Evolutionary conservation across 1,140 invertebrate species (phyloP).

Genomic region (Sinella curviseta): DNA sequence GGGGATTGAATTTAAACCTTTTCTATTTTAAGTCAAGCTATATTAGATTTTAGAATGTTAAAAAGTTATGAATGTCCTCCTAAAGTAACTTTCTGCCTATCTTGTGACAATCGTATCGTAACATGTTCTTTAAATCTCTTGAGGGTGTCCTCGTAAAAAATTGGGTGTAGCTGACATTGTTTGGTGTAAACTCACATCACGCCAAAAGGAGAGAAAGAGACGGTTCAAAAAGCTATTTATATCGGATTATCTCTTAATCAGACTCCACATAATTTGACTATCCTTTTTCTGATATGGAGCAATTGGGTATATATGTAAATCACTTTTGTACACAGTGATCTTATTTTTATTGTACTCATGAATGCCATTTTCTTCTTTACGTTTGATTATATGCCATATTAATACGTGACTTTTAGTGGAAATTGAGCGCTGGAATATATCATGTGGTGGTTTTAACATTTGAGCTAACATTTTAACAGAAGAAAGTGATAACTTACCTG

Average conservation of each 20-base stretch:
- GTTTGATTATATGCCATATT: background rate
- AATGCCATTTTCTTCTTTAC: background rate
- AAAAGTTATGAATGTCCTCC: background rate
- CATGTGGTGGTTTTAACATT: too few relatives aligned
- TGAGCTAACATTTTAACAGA: too few relatives aligned
- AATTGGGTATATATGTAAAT: background rate
- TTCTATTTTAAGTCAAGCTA: too few relatives aligned
- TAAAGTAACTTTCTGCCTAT: background rate
- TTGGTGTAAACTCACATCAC: too few relatives aligned
- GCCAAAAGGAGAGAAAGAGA: too few relatives aligned
- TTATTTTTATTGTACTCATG: background rate
- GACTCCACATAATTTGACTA: background rate
- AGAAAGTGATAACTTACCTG: too few relatives aligned
- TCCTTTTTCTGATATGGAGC: background rate
- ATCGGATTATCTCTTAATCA: too few relatives aligned
- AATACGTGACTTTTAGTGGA: background rate
- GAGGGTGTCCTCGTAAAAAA: background rate
- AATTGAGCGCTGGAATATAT: too few relatives aligned
- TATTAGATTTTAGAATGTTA: too few relatives aligned
- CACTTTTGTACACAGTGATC: too few relatives aligned
- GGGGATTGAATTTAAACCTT: too few relatives aligned
- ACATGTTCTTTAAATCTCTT: background rate
- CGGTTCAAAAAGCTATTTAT: too few relatives aligned
- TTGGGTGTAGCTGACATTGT: background rate
- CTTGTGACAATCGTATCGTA: background rate